A percentile compares a stretch with the other conserved stretches of the same genome.
Conservation (phyloP, 2,888 invertebrate species). For the Ommatoiulus sabulosus region DNA sequence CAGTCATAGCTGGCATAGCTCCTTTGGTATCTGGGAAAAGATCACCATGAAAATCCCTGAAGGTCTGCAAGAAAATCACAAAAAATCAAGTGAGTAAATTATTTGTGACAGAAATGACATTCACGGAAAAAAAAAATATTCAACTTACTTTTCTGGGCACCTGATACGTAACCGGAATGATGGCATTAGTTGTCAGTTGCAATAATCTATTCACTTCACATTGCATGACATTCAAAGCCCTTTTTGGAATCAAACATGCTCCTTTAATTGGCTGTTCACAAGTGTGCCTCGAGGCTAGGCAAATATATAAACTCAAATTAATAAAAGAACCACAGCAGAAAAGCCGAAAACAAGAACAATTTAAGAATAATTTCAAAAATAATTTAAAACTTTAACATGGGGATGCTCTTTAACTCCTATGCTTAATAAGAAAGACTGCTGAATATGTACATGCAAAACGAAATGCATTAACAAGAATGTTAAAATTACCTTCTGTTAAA, state of each 20-base stretch:
- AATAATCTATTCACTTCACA: slow-evolving; percentile 94
- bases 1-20: slow-evolving; percentile 81
- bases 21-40: slow-evolving; percentile 92
- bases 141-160: slow-evolving; percentile 85
- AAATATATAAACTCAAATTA: background rate
- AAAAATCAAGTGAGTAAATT: slow-evolving; percentile 29
- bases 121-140: background rate
- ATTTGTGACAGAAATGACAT: background rate
- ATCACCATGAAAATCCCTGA: slow-evolving; percentile 94
- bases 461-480: slow-evolving; percentile 50
- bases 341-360: no score
- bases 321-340: no score
- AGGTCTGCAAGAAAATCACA: slow-evolving; percentile 73
- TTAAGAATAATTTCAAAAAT: no score
- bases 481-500: slow-evolving; percentile 80
- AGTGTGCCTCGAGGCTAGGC: slow-evolving; percentile 76
- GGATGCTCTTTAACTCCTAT: background rate
- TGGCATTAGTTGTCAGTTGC: slow-evolving; percentile 85
- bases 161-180: slow-evolving; percentile 94
- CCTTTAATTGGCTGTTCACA: slow-evolving; percentile 93
- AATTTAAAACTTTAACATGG: no score
- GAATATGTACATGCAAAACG: background rate
- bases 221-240: slow-evolving; percentile 94
- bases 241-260: slow-evolving; percentile 90
- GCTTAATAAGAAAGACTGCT: background rate